Conservation (phyloP, 2,888 invertebrate genomes). For the Chrysotoxum bicinctum region DNA sequence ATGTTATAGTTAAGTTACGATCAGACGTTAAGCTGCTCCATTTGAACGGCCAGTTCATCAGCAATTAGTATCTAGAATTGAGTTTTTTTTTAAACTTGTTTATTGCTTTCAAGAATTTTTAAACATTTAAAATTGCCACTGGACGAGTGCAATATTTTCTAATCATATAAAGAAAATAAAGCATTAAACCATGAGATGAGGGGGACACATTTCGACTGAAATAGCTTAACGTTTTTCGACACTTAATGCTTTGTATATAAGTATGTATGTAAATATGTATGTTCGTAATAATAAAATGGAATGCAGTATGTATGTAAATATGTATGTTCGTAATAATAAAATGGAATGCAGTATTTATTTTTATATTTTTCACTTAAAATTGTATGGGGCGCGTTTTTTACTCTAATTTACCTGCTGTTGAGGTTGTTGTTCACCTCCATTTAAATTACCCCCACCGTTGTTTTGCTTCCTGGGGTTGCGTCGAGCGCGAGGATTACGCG, state of each 20-base stretch:
- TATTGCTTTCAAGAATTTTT: neutral
- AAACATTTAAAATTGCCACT: neutral
- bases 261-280: slow-evolving; percentile 30
- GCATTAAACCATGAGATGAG: neutral
- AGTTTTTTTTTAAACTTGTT: neutral
- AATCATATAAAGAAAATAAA: neutral
- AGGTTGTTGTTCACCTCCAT: slow-evolving; percentile 79
- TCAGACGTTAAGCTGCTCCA: slow-evolving; percentile 31
- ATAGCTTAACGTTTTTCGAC: slow-evolving; percentile 17
- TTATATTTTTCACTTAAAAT: slow-evolving; percentile 28
- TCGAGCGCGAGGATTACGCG: slow-evolving; percentile 80
- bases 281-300: slow-evolving; percentile 37
- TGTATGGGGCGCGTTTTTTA: slow-evolving; percentile 8
- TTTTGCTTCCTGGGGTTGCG: slow-evolving; percentile 79
- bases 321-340: slow-evolving; percentile 37
- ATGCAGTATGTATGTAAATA: slow-evolving; percentile 29
- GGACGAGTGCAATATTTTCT: neutral
- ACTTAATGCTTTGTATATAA: slow-evolving; percentile 12
- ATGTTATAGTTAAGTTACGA: slow-evolving; percentile 20
- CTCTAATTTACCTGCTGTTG: slow-evolving; percentile 81
- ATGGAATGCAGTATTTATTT: slow-evolving; percentile 27
- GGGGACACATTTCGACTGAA: slow-evolving; percentile 1
- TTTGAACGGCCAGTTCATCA: slow-evolving; percentile 9
- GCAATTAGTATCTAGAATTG: slow-evolving; percentile 24
- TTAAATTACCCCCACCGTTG: slow-evolving; percentile 75